Percentiles rank a stretch among this genome's conserved stretches.
Evolutionary conservation across 1,140 invertebrate genomes (phyloP).

Genomic region (Aphaenogaster rudis): DNA sequence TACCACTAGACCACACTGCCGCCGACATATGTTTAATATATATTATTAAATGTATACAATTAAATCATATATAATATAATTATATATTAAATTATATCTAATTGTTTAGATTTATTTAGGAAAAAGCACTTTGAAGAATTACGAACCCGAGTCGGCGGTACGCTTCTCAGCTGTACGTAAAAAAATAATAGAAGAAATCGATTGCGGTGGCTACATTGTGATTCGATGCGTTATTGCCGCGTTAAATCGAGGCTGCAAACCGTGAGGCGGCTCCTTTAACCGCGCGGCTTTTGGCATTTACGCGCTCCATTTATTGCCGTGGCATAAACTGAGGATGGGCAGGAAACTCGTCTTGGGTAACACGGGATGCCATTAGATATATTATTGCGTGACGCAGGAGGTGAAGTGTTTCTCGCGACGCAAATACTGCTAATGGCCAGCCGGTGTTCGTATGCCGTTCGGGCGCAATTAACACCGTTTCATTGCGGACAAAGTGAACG

Average conservation of each 20-base stretch:
- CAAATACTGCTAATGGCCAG: constrained; percentile 56
- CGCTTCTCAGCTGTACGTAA: not conserved
- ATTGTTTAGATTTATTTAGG: not conserved
- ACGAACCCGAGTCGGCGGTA: not conserved
- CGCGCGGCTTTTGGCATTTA: constrained; percentile 57
- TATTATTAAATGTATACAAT: too few relatives aligned
- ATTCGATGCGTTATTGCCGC: constrained; percentile 10
- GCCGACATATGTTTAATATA: too few relatives aligned
- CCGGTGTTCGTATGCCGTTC: constrained; percentile 17
- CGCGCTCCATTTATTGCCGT: constrained; percentile 56
- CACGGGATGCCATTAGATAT: constrained; percentile 57
- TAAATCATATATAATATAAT: too few relatives aligned
- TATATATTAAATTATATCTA: not conserved
- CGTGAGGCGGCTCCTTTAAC: constrained; percentile 24
- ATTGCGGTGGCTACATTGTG: not conserved
- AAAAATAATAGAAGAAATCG: not conserved
- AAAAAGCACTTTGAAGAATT: not conserved
- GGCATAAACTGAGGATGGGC: constrained; percentile 61
- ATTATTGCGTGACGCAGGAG: constrained; percentile 56
- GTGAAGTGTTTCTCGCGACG: constrained; percentile 49
- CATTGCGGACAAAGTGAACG: not conserved
- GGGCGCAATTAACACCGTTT: constrained; percentile 30
- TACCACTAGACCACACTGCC: too few relatives aligned
- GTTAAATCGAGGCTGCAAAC: constrained; percentile 34
- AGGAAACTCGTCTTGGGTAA: constrained; percentile 55